Conservation (phyloP, 2,797 vertebrate species). For the Melopsittacus undulatus region DNA sequence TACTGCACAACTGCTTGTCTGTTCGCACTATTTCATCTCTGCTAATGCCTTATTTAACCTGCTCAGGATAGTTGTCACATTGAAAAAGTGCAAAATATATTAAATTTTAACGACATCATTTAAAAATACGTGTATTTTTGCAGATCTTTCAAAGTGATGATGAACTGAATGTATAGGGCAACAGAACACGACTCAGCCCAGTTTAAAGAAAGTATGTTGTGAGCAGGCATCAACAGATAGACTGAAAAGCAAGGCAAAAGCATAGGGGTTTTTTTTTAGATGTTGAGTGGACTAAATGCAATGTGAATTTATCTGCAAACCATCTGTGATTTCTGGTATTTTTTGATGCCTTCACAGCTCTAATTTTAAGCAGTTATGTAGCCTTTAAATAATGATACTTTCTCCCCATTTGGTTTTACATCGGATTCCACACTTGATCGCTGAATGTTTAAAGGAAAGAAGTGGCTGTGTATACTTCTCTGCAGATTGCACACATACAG, state of each 20-base stretch:
- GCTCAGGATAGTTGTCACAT: slow-evolving; percentile 53
- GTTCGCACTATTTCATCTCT: slow-evolving; percentile 26
- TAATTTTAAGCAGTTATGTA: slow-evolving; percentile 82
- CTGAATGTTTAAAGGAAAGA: slow-evolving; percentile 63
- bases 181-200: slow-evolving; percentile 73
- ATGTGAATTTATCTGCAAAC: slow-evolving; percentile 77
- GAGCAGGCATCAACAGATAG: slow-evolving; percentile 75
- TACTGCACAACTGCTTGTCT: slow-evolving; percentile 35
- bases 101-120: slow-evolving; percentile 63
- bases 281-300: slow-evolving; percentile 77
- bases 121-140: slow-evolving; percentile 71
- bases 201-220: slow-evolving; percentile 73
- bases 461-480: slow-evolving; percentile 62
- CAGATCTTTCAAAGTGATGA: slow-evolving; percentile 66
- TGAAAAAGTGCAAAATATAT: slow-evolving; percentile 66
- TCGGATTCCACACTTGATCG: slow-evolving; percentile 72
- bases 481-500: slow-evolving; percentile 66
- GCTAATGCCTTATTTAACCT: slow-evolving; percentile 72
- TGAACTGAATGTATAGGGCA: slow-evolving; percentile 66
- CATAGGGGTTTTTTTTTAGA: slow-evolving; percentile 69
- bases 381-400: slow-evolving; percentile 80
- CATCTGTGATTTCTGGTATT: slow-evolving; percentile 81
- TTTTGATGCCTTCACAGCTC: slow-evolving; percentile 77
- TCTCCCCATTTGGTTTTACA: slow-evolving; percentile 70
- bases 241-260: slow-evolving; percentile 74